These are phyloP conservation scores for Apodemia hepburni DNA, from an alignment of 2,888 invertebrate genomes.

Conservation along the genomic window DNA sequence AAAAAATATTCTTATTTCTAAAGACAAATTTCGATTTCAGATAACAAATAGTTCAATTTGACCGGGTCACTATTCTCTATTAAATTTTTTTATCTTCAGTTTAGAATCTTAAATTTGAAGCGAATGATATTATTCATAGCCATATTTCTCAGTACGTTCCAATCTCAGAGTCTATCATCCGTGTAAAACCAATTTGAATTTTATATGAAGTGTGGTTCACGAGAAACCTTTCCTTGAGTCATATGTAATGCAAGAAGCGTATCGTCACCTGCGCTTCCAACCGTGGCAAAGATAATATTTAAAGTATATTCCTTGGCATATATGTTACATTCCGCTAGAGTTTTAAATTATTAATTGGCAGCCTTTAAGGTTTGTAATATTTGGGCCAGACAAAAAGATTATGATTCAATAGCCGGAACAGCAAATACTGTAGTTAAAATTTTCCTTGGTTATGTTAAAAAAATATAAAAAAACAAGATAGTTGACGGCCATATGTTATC, in stretches of 20 bases:
- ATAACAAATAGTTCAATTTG: too few relatives aligned
- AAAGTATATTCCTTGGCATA: background rate
- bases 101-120: too few relatives aligned
- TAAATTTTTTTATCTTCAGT: too few relatives aligned
- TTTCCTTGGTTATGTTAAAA: too few relatives aligned
- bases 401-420: too few relatives aligned
- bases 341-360: background rate
- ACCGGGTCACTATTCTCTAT: too few relatives aligned
- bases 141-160: conserved; percentile 5
- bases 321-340: background rate
- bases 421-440: too few relatives aligned
- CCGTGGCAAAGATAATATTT: conserved; percentile 1
- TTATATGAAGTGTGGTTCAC: conserved; percentile 14
- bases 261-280: conserved; percentile 4
- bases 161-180: conserved; percentile 14
- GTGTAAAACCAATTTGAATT: conserved; percentile 15
- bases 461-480: too few relatives aligned
- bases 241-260: conserved; percentile 12
- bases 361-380: background rate
- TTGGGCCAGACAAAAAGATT: too few relatives aligned
- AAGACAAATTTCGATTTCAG: too few relatives aligned
- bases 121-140: background rate
- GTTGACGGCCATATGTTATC: too few relatives aligned
- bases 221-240: conserved; percentile 7
- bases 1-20: too few relatives aligned